Evolutionary conservation across 1,140 invertebrate genomes (phyloP).

Genomic region (Aphis craccivora): DNA sequence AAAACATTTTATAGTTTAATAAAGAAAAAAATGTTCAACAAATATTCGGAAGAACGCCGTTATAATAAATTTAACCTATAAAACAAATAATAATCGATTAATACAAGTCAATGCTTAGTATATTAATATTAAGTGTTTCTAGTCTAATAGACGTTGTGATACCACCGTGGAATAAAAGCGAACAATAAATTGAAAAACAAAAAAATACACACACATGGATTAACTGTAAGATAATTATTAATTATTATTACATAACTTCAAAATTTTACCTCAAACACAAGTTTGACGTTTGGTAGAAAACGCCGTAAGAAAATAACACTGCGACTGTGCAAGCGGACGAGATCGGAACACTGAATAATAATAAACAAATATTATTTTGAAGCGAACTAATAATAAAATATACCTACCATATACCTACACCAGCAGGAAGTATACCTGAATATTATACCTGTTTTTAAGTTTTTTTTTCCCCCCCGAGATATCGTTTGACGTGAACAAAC

Average conservation of each 20-base stretch:
- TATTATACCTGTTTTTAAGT: constrained; percentile 2
- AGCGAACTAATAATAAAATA: not conserved
- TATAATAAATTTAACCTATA: not conserved
- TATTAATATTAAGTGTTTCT: not conserved
- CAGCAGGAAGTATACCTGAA: not conserved
- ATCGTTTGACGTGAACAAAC: not conserved
- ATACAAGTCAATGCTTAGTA: too few species aligned
- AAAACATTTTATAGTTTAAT: not conserved
- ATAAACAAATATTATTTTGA: not conserved
- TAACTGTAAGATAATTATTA: not conserved
- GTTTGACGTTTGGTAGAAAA: not conserved
- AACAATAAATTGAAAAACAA: not conserved
- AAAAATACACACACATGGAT: not conserved
- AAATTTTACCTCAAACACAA: not conserved
- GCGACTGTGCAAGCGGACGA: not conserved
- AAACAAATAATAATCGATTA: not conserved
- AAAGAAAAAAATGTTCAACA: not conserved
- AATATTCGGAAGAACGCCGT: not conserved
- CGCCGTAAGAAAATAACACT: not conserved
- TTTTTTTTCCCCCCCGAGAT: not conserved
- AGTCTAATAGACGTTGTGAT: not conserved
- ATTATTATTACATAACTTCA: not conserved
- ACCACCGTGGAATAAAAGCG: not conserved
- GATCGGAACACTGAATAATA: not conserved
- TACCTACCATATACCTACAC: too few species aligned